Base-by-base conservation (phyloP, 2,113 vertebrate species). In the Platysternon megacephalum region DNA sequence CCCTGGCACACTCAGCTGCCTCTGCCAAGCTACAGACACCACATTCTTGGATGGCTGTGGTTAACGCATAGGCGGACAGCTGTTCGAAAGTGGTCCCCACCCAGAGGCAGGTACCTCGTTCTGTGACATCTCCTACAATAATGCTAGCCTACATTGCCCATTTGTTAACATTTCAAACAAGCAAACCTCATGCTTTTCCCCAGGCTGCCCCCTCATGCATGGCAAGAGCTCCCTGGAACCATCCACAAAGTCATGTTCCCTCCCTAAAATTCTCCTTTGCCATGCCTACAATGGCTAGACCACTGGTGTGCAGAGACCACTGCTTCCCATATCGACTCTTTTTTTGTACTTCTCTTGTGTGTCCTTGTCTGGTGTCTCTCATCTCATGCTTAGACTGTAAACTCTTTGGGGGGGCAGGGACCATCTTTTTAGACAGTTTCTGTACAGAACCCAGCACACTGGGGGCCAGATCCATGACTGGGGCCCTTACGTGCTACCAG, bases 151-250 rank as follows among this genome's bases (percentile, higher is more conserved):
- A 4, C 79, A 35, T 55, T 48, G 6, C 2, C 19, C 35, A 29
- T 35, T 8, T 29, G 65, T 5, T 46, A 53, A 7, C 42, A n/a
- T 3, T 53, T 58, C 58, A 65, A 16, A 85, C 61, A 39, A 32
- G 19, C 8, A 1, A 14, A 92, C 86, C 39, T 49, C 11, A 16
- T 21, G 3, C 11, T 5, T 93, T 8, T 79, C 14, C 22, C 46
- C 58, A 13, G 0, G 6, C 0, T 35, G n/a, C 76, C 12, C 83
- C 61, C 79, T 91, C 82, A 94, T 74, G 14, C 1, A 0, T 3
- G 4, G 8, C 1, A 79, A 2, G 39, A 68, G 16, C 17, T n/a
- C 80, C n/a, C 22, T 0, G 0, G 2, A 4, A 68, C 42, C 55
- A 24, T 13, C 85, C 65, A 42, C n/a, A 92, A 24, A 26, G 2